These are phyloP conservation scores for Heliangelus exortis DNA, from an alignment of 2,797 vertebrate species.

Conservation along the genomic window DNA sequence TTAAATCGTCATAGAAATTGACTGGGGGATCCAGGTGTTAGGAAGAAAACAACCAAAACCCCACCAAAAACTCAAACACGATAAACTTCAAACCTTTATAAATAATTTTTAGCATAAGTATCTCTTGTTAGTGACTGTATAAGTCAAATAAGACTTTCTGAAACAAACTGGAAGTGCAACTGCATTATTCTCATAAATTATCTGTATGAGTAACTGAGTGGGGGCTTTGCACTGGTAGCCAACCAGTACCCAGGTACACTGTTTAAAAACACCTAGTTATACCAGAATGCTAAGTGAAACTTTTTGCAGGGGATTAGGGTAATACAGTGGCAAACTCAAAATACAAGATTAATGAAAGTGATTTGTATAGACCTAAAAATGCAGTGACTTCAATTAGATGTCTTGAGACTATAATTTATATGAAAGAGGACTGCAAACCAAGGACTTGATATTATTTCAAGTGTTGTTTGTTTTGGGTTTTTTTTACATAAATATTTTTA, in stretches of 20 bases:
- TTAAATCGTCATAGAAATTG: neutral
- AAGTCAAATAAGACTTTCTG: neutral
- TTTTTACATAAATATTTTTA: neutral
- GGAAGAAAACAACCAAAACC: neutral
- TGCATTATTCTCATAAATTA: neutral
- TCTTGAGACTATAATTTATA: neutral
- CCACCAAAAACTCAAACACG: neutral
- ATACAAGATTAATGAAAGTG: neutral
- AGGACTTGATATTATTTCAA: neutral
- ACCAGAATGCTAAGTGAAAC: neutral
- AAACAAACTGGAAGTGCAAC: neutral
- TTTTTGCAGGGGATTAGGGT: neutral
- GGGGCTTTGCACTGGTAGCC: neutral
- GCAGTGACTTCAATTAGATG: neutral
- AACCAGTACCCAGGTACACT: neutral
- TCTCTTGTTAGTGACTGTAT: neutral
- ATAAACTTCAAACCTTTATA: neutral
- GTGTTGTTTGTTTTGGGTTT: too few species aligned
- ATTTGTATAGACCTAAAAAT: neutral
- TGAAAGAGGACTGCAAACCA: neutral
- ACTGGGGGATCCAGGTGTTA: rapidly evolving
- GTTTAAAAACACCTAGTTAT: neutral
- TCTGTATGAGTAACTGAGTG: neutral
- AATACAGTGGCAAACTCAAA: neutral
- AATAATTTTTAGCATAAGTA: neutral